Evolutionary conservation across 2,888 invertebrate genomes (phyloP).

Genomic region (Eubasilissa splendida): DNA sequence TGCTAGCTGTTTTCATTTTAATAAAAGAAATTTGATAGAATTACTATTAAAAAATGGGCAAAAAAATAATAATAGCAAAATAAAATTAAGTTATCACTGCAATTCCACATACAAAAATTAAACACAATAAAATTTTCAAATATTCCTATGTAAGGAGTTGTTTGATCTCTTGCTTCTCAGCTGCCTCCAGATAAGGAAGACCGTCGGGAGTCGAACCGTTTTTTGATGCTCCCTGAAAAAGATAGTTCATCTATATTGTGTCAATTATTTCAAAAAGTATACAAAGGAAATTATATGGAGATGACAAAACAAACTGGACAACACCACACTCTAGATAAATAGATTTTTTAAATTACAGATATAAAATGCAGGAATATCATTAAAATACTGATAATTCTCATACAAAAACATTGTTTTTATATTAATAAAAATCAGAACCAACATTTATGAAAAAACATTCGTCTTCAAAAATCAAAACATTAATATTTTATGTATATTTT

Average conservation of each 20-base stretch:
- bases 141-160: constrained; percentile 71
- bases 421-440: too few species aligned
- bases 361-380: too few species aligned
- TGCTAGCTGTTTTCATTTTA: background rate
- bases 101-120: constrained; percentile 35
- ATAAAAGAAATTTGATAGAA: constrained; percentile 9
- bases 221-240: constrained; percentile 84
- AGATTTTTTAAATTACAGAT: too few species aligned
- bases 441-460: too few species aligned
- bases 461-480: too few species aligned
- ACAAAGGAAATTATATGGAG: background rate
- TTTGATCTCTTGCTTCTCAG: constrained; percentile 93
- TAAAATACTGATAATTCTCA: too few species aligned
- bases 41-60: background rate
- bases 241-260: background rate
- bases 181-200: constrained; percentile 87
- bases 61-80: constrained; percentile 18
- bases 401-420: too few species aligned
- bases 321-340: background rate
- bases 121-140: constrained; percentile 28
- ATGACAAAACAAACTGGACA: background rate
- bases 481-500: too few species aligned
- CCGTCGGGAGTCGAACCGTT: constrained; percentile 91
- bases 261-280: too few species aligned
- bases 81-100: constrained; percentile 36